Conservation (phyloP, 2,797 vertebrate species). For the Tangara arthus region DNA sequence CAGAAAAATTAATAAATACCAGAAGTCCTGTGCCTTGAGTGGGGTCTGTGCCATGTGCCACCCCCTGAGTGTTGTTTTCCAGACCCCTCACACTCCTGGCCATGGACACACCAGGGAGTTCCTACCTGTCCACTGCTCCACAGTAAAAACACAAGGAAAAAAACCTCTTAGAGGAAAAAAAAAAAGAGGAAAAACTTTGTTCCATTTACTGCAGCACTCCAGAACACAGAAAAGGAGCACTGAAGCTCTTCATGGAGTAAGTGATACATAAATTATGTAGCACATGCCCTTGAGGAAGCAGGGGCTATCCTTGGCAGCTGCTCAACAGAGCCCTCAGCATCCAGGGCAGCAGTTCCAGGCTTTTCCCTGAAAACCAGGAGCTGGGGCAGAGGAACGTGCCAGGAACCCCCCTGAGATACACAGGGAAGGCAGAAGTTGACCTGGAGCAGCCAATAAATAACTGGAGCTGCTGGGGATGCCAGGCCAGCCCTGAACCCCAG, state of each 20-base stretch:
- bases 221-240: not conserved
- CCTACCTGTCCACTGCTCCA: not conserved
- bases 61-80: not conserved
- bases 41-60: not conserved
- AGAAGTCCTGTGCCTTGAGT: not conserved
- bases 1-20: not conserved
- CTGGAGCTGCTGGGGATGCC: not conserved
- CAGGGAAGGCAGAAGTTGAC: not conserved
- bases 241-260: not conserved
- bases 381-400: not conserved
- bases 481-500: not conserved
- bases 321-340: not conserved
- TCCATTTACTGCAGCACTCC: slow-evolving; percentile 4
- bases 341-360: not conserved
- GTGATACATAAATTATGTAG: not conserved
- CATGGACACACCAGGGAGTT: fast-evolving
- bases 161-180: not conserved
- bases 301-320: not conserved
- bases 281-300: not conserved
- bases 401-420: not conserved
- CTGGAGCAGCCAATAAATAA: not conserved
- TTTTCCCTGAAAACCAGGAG: not conserved
- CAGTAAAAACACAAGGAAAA: not conserved
- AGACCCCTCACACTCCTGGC: not conserved
- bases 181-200: not conserved